Evolutionary conservation across 2,113 vertebrate genomes (phyloP).

Genomic region (Peromyscus polionotus): DNA sequence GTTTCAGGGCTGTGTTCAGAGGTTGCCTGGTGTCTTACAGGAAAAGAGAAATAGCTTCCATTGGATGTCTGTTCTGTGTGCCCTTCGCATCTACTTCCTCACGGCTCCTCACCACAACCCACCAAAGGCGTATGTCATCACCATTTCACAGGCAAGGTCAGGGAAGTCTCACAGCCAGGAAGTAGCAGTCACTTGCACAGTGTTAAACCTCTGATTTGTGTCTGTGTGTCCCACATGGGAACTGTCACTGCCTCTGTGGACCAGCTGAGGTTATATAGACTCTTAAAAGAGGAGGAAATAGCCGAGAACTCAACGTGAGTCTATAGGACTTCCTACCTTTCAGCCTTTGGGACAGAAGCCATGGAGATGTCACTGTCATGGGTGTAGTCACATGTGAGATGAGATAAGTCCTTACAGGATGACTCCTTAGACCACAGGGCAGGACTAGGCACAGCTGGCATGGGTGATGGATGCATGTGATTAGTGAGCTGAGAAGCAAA

Average conservation of each 20-base stretch:
- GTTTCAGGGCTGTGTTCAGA: slow-evolving; percentile 60
- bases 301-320: not conserved
- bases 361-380: not conserved
- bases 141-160: slow-evolving; percentile 22
- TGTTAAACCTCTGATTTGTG: not conserved
- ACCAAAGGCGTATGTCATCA: slow-evolving; percentile 16
- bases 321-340: not conserved
- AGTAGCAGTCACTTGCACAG: not conserved
- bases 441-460: not conserved
- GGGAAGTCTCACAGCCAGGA: not conserved
- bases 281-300: not conserved
- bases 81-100: slow-evolving; percentile 52
- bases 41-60: slow-evolving; percentile 76
- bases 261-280: not conserved
- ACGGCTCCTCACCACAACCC: slow-evolving; percentile 6
- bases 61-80: not conserved
- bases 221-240: not conserved
- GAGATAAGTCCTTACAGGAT: not conserved
- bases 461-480: not conserved
- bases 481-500: slow-evolving; percentile 11
- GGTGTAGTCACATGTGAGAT: not conserved
- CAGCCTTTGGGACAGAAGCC: not conserved
- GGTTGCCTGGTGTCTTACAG: slow-evolving; percentile 52
- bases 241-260: not conserved
- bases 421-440: not conserved